Base-by-base conservation (phyloP, 1,140 invertebrate species). In the Zaprionus kolodkinae region DNA sequence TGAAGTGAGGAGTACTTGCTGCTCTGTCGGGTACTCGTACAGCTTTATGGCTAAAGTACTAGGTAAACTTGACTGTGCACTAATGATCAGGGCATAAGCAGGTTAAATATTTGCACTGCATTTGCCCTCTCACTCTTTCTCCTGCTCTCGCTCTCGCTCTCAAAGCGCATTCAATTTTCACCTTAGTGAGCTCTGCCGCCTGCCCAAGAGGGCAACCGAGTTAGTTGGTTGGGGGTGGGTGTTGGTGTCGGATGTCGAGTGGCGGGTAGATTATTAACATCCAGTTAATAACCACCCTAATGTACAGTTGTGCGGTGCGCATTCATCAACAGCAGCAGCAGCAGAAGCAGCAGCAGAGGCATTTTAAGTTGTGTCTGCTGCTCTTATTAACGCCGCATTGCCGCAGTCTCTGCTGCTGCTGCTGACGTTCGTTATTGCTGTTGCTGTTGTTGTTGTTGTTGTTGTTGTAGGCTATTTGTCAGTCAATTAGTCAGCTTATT, bases 401-500 rank as follows among this genome's bases (percentile, higher is more conserved):
- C 38, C 27, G 64, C 38, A n/a, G 36, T 33, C 38, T 40, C 33
- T 52, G 50, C 65, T 66, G 62, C 3, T 59, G 56, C 43, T 62
- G 60, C 33, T 35, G 30, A 35, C 25, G 62, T 64, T 55, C 33
- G 21, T 45, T 36, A 43, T 25, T 64, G 64, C 17, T 30, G 21
- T 21, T 27, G 56, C 35, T 67, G 63, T 12, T 40, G 43, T 60
- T 67, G 38, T 62, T 73, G 70, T 54, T 67, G 83, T 52, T 78
- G 79, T 59, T 56, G 83, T 76, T 81, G 77, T 72, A 70, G 78
- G 72, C 86, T 89, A 89, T 89, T 89, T 89, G 85, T 89, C 85
- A 89, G 85, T 89, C 85, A 89, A 89, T 89, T 89, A 89, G 85
- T 89, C 86, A 89, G 85, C 85, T 89, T 89, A 89, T 89, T 89